Evolutionary conservation across 2,888 invertebrate genomes (phyloP).

Genomic region (Drosophila silvestris): DNA sequence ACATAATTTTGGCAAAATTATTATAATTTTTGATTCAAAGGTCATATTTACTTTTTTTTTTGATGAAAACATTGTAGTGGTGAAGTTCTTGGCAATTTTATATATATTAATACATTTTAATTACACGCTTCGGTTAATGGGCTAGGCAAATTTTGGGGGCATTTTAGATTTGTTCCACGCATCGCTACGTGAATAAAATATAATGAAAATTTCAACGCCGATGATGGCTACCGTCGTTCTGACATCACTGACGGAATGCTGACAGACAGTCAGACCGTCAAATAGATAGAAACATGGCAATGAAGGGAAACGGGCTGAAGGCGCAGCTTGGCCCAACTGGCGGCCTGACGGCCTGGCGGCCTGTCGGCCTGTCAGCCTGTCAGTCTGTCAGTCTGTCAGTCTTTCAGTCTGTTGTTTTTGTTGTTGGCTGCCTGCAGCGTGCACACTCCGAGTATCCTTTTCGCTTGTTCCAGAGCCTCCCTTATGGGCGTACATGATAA

Average conservation of each 20-base stretch:
- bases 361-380: conserved; percentile 15
- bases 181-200: conserved; percentile 79
- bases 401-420: conserved; percentile 20
- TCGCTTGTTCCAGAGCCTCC: conserved; percentile 64
- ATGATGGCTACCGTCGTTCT: conserved; percentile 63
- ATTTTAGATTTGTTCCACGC: conserved; percentile 76
- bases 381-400: conserved; percentile 17
- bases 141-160: conserved; percentile 49
- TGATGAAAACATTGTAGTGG: conserved; percentile 16
- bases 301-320: conserved; percentile 24
- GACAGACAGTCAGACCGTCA: conserved; percentile 44
- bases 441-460: conserved; percentile 78
- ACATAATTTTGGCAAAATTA: neutral
- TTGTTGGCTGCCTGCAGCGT: conserved; percentile 60
- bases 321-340: conserved; percentile 48
- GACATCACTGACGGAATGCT: conserved; percentile 79
- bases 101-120: conserved; percentile 75
- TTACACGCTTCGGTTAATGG: conserved; percentile 71
- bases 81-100: conserved; percentile 33
- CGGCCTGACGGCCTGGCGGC: conserved; percentile 3
- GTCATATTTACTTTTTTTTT: conserved; percentile 1
- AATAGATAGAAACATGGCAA: conserved; percentile 27
- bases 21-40: neutral
- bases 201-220: conserved; percentile 80
- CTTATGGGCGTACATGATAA: conserved; percentile 85